Conservation (phyloP, 2,797 vertebrate species). For the Chaunax sp. region DNA sequence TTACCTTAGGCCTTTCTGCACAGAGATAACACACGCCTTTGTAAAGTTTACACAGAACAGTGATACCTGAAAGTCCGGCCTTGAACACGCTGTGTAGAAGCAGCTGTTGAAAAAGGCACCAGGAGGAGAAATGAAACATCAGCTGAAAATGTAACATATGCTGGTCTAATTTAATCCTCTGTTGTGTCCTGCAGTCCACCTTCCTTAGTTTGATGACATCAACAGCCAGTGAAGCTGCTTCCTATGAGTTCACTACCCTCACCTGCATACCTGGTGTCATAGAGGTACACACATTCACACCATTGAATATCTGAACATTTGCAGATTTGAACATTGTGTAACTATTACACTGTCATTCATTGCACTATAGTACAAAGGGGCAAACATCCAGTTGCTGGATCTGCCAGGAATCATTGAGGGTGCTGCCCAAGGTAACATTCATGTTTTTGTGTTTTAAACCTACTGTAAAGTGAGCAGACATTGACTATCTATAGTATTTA, state of each 20-base stretch:
- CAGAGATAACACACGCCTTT: too few relatives aligned
- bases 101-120: not conserved
- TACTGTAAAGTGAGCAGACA: constrained; percentile 13
- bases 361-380: constrained; percentile 93
- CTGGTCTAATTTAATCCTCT: not conserved
- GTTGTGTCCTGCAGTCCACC: constrained; percentile 88
- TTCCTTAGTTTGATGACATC: constrained; percentile 98
- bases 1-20: too few relatives aligned
- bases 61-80: too few relatives aligned
- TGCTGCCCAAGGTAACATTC: constrained; percentile 91
- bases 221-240: constrained; percentile 95
- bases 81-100: not conserved
- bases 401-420: constrained; percentile 99
- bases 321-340: not conserved
- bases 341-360: constrained; percentile 6
- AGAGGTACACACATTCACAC: constrained; percentile 81
- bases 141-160: not conserved
- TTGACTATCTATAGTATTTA: not conserved
- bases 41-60: too few relatives aligned
- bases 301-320: not conserved
- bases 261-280: constrained; percentile 99
- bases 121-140: not conserved
- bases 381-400: constrained; percentile 97
- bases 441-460: not conserved
- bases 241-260: constrained; percentile 97